Conservation (phyloP, 37 sponge, comb jelly and placozoan genomes). For the Cliona cf. orientalis region DNA sequence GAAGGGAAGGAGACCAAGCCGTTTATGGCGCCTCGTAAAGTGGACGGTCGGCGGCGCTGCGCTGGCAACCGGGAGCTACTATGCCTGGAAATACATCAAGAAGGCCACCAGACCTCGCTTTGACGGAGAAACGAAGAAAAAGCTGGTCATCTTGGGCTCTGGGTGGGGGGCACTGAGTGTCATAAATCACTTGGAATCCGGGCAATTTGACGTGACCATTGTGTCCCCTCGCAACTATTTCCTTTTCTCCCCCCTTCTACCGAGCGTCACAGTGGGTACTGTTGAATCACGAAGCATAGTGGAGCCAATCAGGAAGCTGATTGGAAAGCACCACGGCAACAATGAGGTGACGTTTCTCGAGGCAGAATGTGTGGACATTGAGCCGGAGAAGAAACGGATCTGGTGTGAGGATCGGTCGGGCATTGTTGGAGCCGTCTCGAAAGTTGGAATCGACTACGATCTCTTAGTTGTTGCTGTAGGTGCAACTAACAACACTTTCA, state of each 20-base stretch:
- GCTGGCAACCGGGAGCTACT: slow-evolving; percentile 10
- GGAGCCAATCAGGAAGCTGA: slow-evolving; percentile 67
- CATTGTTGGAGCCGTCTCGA: slow-evolving; percentile 30
- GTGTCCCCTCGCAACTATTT: slow-evolving; percentile 78
- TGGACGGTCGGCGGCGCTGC: not conserved
- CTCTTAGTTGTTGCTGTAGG: slow-evolving; percentile 73
- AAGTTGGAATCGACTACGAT: slow-evolving; percentile 54
- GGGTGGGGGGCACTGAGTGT: slow-evolving; percentile 82
- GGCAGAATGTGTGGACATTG: slow-evolving; percentile 60
- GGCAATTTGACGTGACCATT: slow-evolving; percentile 63
- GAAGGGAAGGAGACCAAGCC: too few relatives aligned
- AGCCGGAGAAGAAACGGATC: slow-evolving; percentile 24
- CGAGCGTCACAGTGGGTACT: slow-evolving; percentile 80
- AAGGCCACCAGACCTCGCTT: slow-evolving; percentile 18
- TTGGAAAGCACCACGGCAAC: slow-evolving; percentile 23
- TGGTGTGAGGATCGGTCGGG: slow-evolving; percentile 28
- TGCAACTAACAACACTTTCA: slow-evolving; percentile 59
- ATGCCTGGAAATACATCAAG: slow-evolving; percentile 25
- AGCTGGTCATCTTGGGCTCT: slow-evolving; percentile 69
- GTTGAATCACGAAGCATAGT: slow-evolving; percentile 77
- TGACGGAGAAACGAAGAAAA: slow-evolving; percentile 39
- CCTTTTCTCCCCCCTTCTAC: slow-evolving; percentile 77
- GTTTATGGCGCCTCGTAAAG: too few relatives aligned
- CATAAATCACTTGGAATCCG: slow-evolving; percentile 48
- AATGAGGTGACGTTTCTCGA: slow-evolving; percentile 36